A percentile compares a stretch with the other conserved stretches of the same genome.
Evolutionary conservation across 1,140 invertebrate genomes (phyloP).

Genomic region (Euura lappo): DNA sequence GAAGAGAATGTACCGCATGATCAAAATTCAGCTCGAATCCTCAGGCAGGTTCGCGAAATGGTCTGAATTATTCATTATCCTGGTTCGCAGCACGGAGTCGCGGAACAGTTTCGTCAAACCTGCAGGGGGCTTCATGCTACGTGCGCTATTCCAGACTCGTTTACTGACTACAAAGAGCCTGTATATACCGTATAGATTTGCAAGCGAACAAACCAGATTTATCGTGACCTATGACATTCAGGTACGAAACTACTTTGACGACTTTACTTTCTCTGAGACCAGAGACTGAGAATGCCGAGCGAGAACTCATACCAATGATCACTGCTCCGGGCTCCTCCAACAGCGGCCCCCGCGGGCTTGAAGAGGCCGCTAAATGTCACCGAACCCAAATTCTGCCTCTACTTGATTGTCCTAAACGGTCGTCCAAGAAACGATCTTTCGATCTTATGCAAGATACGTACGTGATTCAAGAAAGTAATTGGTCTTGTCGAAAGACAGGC

Average conservation of each 20-base stretch:
- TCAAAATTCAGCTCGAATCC: neutral
- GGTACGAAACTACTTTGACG: constrained; percentile 24
- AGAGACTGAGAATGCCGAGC: neutral
- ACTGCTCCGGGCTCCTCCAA: too few relatives aligned
- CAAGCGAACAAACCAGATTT: neutral
- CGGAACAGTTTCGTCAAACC: neutral
- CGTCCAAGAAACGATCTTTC: too few relatives aligned
- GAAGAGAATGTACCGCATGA: too few relatives aligned
- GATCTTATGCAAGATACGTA: too few relatives aligned
- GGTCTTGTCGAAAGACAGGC: too few relatives aligned
- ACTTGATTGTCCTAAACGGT: too few relatives aligned
- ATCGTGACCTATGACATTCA: constrained; percentile 50
- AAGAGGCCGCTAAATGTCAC: too few relatives aligned
- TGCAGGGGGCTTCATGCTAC: neutral
- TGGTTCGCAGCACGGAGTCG: too few relatives aligned
- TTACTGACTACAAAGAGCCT: neutral
- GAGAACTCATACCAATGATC: too few relatives aligned
- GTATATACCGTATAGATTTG: neutral
- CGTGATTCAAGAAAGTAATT: too few relatives aligned
- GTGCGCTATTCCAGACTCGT: neutral
- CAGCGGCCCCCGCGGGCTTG: too few relatives aligned
- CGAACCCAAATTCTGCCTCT: too few relatives aligned
- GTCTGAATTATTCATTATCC: neutral
- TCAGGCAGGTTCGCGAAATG: neutral
- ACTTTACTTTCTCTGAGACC: constrained; percentile 46